Conservation (phyloP, 2,113 vertebrate genomes). For the Globicephala melas region DNA sequence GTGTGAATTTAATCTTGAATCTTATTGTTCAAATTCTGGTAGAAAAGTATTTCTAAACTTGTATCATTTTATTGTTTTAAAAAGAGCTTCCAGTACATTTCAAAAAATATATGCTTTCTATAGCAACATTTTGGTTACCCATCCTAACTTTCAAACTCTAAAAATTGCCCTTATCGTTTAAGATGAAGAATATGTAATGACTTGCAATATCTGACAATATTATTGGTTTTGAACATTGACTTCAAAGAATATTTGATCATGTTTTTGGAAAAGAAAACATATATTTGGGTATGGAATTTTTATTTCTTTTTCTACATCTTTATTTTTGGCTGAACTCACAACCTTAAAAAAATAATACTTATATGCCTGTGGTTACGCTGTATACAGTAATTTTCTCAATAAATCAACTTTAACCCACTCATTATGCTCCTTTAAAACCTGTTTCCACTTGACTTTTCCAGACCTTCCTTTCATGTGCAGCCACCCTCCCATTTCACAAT, state of each 20-base stretch:
- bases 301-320: slow-evolving; percentile 35
- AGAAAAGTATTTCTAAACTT: not conserved
- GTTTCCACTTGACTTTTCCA: not conserved
- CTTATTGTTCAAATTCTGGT: not conserved
- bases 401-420: not conserved
- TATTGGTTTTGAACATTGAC: not conserved
- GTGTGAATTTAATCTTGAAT: not conserved
- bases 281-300: not conserved
- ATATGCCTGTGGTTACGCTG: not conserved
- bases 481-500: not conserved
- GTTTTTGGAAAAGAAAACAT: not conserved
- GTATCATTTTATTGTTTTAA: not conserved
- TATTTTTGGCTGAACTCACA: slow-evolving; percentile 11
- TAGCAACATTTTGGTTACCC: not conserved
- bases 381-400: not conserved
- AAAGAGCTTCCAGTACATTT: not conserved
- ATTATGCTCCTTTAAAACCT: too few species aligned
- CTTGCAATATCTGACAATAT: not conserved
- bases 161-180: not conserved
- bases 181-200: not conserved
- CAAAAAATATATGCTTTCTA: not conserved
- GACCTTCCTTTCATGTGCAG: not conserved
- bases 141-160: not conserved
- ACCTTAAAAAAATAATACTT: not conserved
- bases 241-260: slow-evolving; percentile 38